Percentiles rank a stretch among this genome's conserved stretches.
phyloP scores from a whole-genome alignment of 2,888 invertebrate genomes.

The Leptopilina drosophilae region DNA sequence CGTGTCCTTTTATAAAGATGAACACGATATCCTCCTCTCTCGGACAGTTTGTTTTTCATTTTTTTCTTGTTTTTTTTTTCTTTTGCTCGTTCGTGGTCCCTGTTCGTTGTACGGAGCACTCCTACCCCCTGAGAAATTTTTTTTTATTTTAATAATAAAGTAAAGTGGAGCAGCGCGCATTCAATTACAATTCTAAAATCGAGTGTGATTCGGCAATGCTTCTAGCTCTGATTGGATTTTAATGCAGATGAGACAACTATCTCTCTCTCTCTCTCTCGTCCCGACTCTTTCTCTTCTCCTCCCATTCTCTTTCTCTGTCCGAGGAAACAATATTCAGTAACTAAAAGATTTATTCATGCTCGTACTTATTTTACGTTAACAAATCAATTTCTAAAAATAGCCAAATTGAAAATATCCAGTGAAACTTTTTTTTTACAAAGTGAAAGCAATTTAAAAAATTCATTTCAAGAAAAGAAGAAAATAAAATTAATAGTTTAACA shows the following conservation, averaged over 20 bases:
- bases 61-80: neutral
- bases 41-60: neutral
- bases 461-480: no score
- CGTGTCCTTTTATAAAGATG: conserved; percentile 13
- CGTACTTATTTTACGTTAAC: no score
- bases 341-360: no score
- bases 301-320: neutral
- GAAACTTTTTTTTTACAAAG: neutral
- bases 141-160: conserved; percentile 2
- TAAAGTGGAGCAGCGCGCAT: conserved; percentile 12
- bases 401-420: no score
- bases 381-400: no score
- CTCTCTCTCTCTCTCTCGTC: neutral
- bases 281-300: neutral
- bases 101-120: conserved; percentile 2
- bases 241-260: conserved; percentile 58
- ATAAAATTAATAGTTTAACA: neutral
- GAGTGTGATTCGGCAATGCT: conserved; percentile 14
- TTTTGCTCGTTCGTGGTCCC: neutral
- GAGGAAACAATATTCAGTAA: neutral
- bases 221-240: conserved; percentile 60
- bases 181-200: conserved; percentile 35
- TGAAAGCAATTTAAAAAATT: no score
- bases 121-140: conserved; percentile 21
- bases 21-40: conserved; percentile 26